Base-by-base conservation (phyloP, 1,140 invertebrate species). In the Tetraneura akinire region DNA sequence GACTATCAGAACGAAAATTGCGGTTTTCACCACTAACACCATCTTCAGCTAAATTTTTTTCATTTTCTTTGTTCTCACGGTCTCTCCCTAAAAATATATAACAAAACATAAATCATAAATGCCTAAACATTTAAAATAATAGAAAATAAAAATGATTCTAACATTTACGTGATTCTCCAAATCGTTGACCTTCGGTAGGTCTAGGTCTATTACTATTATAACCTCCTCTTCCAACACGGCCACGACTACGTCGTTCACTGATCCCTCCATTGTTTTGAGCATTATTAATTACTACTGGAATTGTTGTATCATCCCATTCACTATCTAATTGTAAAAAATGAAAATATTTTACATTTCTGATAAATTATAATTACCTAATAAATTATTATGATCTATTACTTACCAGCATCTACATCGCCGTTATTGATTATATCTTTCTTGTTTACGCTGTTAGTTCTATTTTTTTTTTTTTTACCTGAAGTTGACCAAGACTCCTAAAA, bases 401-500 rank as follows among this genome's bases (percentile, higher is more conserved):
- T 53, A 37, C 13, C 8, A 76, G 51, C 55, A 29, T 78, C 74
- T 32, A 11, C 42, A 23, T 78, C 74, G 45, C 74, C 74, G 2
- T 62, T 81, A 80, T 83, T 90, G 3, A 66, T 16, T 89, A 82
- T n/a, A 80, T 82, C 80, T 57, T 81, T 82, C 55, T 74, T 80
- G 42, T 82, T 82, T 14, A 82, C 82, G 32, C 55, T 81, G 29
- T 80, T 90, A 88, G 84, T 90, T 92, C 73, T 45, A 47, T 81
- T 81, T 87, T 94, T 96, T 87, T 94, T 94, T 87, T 95, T 96
- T 86, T 95, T 95, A 32, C 93, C 88, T 26, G 89, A 90, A 73
- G 90, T 92, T 83, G 91, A 90, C 92, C 92, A 94, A 86, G 91
- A 91, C 83, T 89, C 90, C 91, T 92, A 85, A 37, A 83, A 83